Base-by-base conservation (phyloP, 2,113 vertebrate genomes). In the Heterotis niloticus region DNA sequence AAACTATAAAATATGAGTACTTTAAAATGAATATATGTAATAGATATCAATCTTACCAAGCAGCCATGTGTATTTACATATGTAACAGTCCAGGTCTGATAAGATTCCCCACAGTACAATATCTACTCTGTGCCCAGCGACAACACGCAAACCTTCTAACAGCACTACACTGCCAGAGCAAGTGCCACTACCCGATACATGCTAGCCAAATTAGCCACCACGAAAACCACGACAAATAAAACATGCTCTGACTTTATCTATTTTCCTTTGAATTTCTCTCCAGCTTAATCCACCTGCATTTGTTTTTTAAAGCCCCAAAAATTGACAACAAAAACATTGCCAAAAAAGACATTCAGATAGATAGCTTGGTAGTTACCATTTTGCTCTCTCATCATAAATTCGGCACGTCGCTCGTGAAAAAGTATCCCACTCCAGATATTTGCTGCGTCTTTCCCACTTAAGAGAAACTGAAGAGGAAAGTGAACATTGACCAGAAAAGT, bases 331-430 rank as follows among this genome's bases (percentile, higher is more conserved):
- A n/a, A 17, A 59, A 64, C 54, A 77, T n/a, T 10, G 68, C 57
- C 23, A 82, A 69, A 85, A 80, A 82, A 81, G 59, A 88, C 51
- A 73, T 29, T 75, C 34, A 64, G 44, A 75, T 28, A 80, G 66
- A 84, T 72, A 81, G 65, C 5, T 67, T 23, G 26, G 85, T 92
- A 92, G 85, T 93, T 93, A 93, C 92, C 92, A 93, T 93, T 91
- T 90, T 86, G 86, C 86, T 91, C 86, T 92, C 84, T 90, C 91
- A 93, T 92, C 90, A 91, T 92, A 92, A 92, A 91, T 87, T 88
- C 87, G 83, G 84, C 84, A 79, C 83, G 84, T 79, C 84, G 85
- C 87, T 80, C 82, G 83, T 79, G 84, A 85, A 85, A 73, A 59
- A 51, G 77, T 78, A 78, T 73, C 59, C 70, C 70, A 71, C 83